Conservation (phyloP, 2,888 invertebrate genomes). For the Dynastes hyllus region DNA sequence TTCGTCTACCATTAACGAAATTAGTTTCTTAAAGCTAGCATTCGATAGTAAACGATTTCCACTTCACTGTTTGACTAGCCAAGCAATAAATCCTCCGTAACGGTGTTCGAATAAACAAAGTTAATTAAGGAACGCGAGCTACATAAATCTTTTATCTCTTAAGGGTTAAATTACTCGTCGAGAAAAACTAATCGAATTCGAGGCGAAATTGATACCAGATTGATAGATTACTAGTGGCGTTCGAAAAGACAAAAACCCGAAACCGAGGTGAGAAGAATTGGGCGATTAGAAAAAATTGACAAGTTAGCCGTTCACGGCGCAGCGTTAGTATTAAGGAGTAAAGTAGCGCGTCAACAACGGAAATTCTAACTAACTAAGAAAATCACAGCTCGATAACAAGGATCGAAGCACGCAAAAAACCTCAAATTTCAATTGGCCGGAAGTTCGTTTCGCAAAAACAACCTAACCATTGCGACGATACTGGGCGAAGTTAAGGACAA, state of each 20-base stretch:
- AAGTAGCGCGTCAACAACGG: slow-evolving; percentile 29
- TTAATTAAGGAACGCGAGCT: slow-evolving; percentile 43
- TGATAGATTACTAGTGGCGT: slow-evolving; percentile 47
- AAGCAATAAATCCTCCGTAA: slow-evolving; percentile 31
- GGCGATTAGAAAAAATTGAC: slow-evolving; percentile 39
- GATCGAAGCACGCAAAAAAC: slow-evolving; percentile 31
- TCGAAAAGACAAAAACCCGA: slow-evolving; percentile 44
- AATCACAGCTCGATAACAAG: slow-evolving; percentile 44
- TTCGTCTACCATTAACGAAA: slow-evolving; percentile 10
- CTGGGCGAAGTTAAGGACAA: slow-evolving; percentile 19
- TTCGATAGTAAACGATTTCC: slow-evolving; percentile 16
- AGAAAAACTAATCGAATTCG: slow-evolving; percentile 49
- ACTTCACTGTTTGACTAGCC: slow-evolving; percentile 12
- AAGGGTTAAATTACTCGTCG: slow-evolving; percentile 39
- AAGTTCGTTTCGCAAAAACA: slow-evolving; percentile 43
- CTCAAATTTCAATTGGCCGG: slow-evolving; percentile 42
- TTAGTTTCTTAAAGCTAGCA: slow-evolving; percentile 21
- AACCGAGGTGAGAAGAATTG: slow-evolving; percentile 42
- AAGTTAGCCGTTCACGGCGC: slow-evolving; percentile 21
- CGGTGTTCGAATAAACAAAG: slow-evolving; percentile 45
- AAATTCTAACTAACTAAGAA: slow-evolving; percentile 41
- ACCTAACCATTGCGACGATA: slow-evolving; percentile 13
- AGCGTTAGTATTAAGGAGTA: slow-evolving; percentile 11
- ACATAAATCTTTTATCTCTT: slow-evolving; percentile 47
- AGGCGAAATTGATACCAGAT: slow-evolving; percentile 49